Percentiles rank a stretch among this genome's conserved stretches.
Conservation (phyloP, 2,113 vertebrate genomes). For the Philantomba maxwellii region DNA sequence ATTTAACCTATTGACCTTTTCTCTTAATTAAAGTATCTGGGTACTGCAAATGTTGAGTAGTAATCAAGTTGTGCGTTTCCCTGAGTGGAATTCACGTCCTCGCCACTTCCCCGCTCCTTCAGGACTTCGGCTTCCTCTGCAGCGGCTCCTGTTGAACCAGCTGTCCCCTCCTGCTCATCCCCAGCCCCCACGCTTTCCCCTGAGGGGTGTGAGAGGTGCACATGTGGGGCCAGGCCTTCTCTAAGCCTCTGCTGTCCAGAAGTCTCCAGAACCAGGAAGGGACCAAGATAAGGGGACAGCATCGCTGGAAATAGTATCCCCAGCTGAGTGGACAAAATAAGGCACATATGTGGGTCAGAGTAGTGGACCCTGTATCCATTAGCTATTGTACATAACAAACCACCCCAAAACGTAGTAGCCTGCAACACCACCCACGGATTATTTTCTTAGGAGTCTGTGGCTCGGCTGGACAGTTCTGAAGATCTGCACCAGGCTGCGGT, state of each 20-base stretch:
- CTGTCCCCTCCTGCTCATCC: not conserved
- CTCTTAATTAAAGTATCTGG: conserved; percentile 82
- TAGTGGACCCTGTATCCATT: not conserved
- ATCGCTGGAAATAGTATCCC: not conserved
- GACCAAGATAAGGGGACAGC: not conserved
- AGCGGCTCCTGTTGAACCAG: not conserved
- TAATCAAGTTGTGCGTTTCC: conserved; percentile 77
- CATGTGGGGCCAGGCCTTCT: not conserved
- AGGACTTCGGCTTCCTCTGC: conserved; percentile 38
- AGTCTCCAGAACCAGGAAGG: not conserved
- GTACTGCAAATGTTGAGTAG: conserved; percentile 81
- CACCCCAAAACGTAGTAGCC: not conserved
- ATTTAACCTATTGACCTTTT: conserved; percentile 89
- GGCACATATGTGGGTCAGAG: not conserved
- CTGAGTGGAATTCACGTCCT: conserved; percentile 72
- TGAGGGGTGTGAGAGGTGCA: rapidly evolving
- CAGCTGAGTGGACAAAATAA: not conserved
- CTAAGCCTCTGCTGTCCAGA: not conserved
- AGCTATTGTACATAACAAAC: not conserved
- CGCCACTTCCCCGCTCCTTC: conserved; percentile 37
- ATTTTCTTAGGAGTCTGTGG: not conserved
- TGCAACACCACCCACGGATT: not conserved
- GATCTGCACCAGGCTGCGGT: not conserved
- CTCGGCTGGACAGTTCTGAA: not conserved
- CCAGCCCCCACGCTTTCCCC: not conserved